Evolutionary conservation across 1,140 invertebrate genomes (phyloP).

Genomic region (Hypsibius dujardini): DNA sequence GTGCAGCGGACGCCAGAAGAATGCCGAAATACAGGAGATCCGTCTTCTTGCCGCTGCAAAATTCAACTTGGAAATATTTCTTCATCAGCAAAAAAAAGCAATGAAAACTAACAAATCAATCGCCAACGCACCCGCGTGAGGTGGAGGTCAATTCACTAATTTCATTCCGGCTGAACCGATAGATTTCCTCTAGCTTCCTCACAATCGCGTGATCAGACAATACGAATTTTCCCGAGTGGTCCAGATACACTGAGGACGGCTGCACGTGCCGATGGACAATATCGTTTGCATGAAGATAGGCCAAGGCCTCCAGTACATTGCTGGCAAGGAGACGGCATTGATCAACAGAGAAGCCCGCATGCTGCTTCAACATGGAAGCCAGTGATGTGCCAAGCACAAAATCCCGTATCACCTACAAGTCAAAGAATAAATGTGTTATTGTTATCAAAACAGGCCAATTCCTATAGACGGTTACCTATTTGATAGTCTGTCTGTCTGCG

Average conservation of each 20-base stretch:
- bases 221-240: background rate
- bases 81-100: slow-evolving; percentile 18
- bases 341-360: slow-evolving; percentile 41
- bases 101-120: too few relatives aligned
- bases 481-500: too few relatives aligned
- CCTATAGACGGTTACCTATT: background rate
- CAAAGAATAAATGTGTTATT: too few relatives aligned
- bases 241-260: slow-evolving; percentile 15
- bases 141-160: slow-evolving; percentile 46
- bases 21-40: slow-evolving; percentile 29
- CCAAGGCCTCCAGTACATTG: slow-evolving; percentile 46
- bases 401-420: slow-evolving; percentile 38
- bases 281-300: slow-evolving; percentile 54
- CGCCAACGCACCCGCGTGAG: slow-evolving; percentile 17
- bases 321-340: slow-evolving; percentile 44
- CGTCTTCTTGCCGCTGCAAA: slow-evolving; percentile 26
- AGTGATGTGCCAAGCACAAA: slow-evolving; percentile 42
- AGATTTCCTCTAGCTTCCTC: slow-evolving; percentile 17
- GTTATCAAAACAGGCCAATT: too few relatives aligned
- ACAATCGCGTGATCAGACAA: background rate
- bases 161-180: slow-evolving; percentile 27
- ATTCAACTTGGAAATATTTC: slow-evolving; percentile 30
- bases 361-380: slow-evolving; percentile 35
- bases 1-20: slow-evolving; percentile 40
- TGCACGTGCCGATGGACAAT: slow-evolving; percentile 56